A percentile compares a stretch with the other conserved stretches of the same genome.
phyloP scores from a whole-genome alignment of 2,888 invertebrate species.

The Rhodophaea formosa region DNA sequence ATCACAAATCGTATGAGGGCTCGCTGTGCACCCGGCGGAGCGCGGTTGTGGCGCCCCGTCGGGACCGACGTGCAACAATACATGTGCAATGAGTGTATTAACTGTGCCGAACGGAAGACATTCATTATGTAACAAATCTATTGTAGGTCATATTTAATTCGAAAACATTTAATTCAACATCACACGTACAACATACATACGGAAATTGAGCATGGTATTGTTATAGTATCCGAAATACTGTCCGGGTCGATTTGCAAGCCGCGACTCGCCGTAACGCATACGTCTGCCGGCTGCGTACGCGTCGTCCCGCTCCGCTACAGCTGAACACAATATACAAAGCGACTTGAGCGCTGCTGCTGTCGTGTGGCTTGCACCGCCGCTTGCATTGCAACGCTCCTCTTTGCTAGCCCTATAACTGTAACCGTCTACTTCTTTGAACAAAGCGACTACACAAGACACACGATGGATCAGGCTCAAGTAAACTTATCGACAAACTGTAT shows the following conservation, averaged over 20 bases:
- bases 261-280: conserved; percentile 35
- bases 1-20: conserved; percentile 74
- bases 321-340: conserved; percentile 14
- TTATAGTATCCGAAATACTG: conserved; percentile 67
- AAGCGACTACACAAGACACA: conserved; percentile 32
- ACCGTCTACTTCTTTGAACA: background rate
- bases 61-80: conserved; percentile 57
- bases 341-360: conserved; percentile 4
- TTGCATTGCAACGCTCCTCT: background rate
- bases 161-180: conserved; percentile 70
- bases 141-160: conserved; percentile 83
- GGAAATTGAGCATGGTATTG: conserved; percentile 77
- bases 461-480: conserved; percentile 28
- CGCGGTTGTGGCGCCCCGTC: conserved; percentile 31
- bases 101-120: conserved; percentile 81
- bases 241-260: conserved; percentile 28
- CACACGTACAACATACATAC: conserved; percentile 74
- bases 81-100: conserved; percentile 73
- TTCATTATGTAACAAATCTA: conserved; percentile 93
- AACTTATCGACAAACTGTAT: conserved; percentile 37
- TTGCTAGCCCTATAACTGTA: background rate
- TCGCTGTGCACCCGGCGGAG: conserved; percentile 73
- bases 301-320: background rate
- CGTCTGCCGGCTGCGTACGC: conserved; percentile 21
- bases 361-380: background rate